Conservation (phyloP, 2,888 invertebrate genomes). For the Perizoma flavofasciatum region DNA sequence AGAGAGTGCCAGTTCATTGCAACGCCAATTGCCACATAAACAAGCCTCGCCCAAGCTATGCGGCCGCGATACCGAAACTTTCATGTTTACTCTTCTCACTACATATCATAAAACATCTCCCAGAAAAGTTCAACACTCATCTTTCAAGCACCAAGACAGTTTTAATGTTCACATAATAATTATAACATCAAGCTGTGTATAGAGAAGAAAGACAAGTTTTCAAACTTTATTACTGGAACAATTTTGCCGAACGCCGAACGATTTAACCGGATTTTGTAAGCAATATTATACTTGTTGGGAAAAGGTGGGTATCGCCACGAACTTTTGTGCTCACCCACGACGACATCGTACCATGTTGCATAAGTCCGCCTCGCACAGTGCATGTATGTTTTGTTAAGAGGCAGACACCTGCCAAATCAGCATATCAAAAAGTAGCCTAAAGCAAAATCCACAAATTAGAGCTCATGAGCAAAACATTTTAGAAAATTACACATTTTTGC, state of each 20-base stretch:
- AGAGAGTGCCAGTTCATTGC: constrained; percentile 67
- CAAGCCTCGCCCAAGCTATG: constrained; percentile 64
- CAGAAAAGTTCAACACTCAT: constrained; percentile 50
- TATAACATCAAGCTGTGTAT: constrained; percentile 38
- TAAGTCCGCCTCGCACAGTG: too few relatives aligned
- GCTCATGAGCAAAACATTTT: too few relatives aligned
- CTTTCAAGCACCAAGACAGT: constrained; percentile 45
- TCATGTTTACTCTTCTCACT: constrained; percentile 63
- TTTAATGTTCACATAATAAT: constrained; percentile 47
- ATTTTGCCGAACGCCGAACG: constrained; percentile 41
- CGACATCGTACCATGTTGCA: too few relatives aligned
- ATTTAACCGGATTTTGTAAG: constrained; percentile 41
- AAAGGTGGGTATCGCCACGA: constrained; percentile 30
- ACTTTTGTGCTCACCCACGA: too few relatives aligned
- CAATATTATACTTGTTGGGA: constrained; percentile 43
- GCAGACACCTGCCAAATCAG: too few relatives aligned
- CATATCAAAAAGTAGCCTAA: too few relatives aligned
- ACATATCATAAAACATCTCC: constrained; percentile 60
- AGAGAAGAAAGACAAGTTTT: constrained; percentile 42
- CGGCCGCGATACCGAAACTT: constrained; percentile 67
- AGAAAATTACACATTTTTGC: too few relatives aligned
- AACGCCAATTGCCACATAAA: constrained; percentile 77
- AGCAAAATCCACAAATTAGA: too few relatives aligned
- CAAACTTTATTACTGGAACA: constrained; percentile 41
- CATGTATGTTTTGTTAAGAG: too few relatives aligned